Percentiles rank a stretch among this genome's conserved stretches.
These are phyloP conservation scores for Plecotus auritus DNA, from an alignment of 2,113 vertebrate genomes.

Conservation along the genomic window DNA sequence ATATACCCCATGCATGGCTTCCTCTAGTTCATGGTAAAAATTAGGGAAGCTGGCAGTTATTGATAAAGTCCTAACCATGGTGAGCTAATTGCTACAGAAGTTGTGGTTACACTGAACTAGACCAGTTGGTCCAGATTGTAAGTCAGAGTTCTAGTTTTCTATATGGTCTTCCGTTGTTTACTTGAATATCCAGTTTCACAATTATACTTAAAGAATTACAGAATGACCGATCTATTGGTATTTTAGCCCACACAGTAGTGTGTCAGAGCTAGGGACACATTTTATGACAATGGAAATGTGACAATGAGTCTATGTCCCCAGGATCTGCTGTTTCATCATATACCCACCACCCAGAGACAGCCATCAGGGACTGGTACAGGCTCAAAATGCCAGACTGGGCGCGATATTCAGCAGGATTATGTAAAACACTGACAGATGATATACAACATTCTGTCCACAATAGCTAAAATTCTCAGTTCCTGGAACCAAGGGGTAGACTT, in stretches of 20 bases:
- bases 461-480: background rate
- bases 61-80: background rate
- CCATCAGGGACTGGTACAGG: background rate
- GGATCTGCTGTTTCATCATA: background rate
- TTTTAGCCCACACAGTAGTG: background rate
- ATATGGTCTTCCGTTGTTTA: background rate
- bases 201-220: background rate
- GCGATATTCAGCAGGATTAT: background rate
- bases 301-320: background rate
- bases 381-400: background rate
- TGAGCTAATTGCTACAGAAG: background rate
- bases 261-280: background rate
- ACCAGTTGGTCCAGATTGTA: background rate
- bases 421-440: background rate
- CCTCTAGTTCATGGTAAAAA: background rate
- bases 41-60: background rate
- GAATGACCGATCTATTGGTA: background rate
- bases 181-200: background rate
- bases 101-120: background rate
- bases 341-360: background rate
- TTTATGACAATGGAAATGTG: background rate
- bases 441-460: background rate
- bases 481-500: background rate
- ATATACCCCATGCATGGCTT: background rate
- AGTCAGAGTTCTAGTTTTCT: background rate